Evolutionary conservation across 2,888 invertebrate species (phyloP).

Genomic region (Morpho deidamia): DNA sequence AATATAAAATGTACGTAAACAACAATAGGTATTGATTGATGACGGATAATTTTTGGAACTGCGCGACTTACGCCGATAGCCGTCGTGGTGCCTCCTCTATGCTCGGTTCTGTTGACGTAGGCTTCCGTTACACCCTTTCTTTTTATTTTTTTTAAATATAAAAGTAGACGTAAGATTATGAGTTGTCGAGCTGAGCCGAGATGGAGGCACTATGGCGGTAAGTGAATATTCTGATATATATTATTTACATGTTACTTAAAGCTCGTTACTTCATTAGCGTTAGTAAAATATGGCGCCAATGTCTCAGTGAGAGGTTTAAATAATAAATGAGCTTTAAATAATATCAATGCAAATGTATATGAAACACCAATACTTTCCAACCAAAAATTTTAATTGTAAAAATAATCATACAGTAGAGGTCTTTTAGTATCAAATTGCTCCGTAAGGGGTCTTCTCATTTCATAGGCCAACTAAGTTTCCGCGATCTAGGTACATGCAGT

Average conservation of each 20-base stretch:
- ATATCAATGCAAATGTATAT: no score
- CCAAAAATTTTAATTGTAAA: no score
- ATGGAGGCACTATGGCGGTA: slow-evolving; percentile 70
- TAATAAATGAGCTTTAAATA: no score
- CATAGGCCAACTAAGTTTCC: no score
- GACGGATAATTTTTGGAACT: slow-evolving; percentile 70
- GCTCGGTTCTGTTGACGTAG: slow-evolving; percentile 75
- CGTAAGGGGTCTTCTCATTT: no score
- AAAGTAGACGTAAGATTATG: slow-evolving; percentile 11
- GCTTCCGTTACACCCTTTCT: slow-evolving; percentile 31
- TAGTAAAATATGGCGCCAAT: no score
- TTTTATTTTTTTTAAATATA: slow-evolving; percentile 14
- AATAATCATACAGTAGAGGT: no score
- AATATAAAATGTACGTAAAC: slow-evolving; percentile 29
- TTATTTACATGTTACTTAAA: slow-evolving; percentile 21
- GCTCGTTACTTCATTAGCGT: not conserved
- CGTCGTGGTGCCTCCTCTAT: slow-evolving; percentile 76
- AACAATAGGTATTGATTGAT: slow-evolving; percentile 64
- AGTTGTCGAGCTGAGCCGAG: slow-evolving; percentile 38
- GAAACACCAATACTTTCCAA: no score
- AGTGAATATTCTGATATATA: slow-evolving; percentile 35
- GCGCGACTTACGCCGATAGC: slow-evolving; percentile 43
- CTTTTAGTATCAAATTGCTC: no score
- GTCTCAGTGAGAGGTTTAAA: no score
- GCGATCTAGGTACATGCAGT: no score